Base-by-base conservation (phyloP, 2,797 vertebrate genomes). In the Sandelia bainsii region DNA sequence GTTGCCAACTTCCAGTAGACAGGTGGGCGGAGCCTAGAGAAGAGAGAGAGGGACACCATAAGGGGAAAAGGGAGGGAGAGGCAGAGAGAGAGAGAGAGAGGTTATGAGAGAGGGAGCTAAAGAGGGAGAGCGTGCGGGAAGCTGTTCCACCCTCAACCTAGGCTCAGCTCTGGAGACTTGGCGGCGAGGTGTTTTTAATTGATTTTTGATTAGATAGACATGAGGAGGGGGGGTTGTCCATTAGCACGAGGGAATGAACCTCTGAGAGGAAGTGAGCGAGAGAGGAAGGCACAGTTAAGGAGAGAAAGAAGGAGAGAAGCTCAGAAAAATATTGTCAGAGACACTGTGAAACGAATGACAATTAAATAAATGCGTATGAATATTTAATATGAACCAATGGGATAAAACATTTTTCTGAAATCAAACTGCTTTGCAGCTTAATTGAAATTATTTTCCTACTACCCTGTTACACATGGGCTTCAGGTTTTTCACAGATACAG, bases 111-210 rank as follows among this genome's bases (percentile, higher is more conserved):
- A 86, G 73, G 57, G 84, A 81, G 75, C 79, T 81, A 75, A 81
- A 80, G 84, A 84, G 87, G 68, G 82, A 87, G 83, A 72, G 86
- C 69, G 87, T 91, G 91, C 91, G 93, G 94, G 94, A 94, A 95
- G 91, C 84, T 87, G 88, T 94, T 94, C 93, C 92, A 93, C 88
- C 90, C 91, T 91, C 92, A 91, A 92, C 90, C 90, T 83, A 79
- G 90, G 89, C 89, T 83, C 45, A 69, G 89, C 94, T 94, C 91
- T 92, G 89, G 93, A 95, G 94, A 93, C 92, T 93, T 83, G 84
- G 90, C 90, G 93, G 94, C 92, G 93, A 95, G 94, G 95, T 95
- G 95, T 95, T 95, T 94, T 95, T 95, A 95, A 95, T 95, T 95
- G 95, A 95, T 95, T 95, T 95, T 95, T 95, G 94, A 95, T 95